A percentile compares a stretch with the other conserved stretches of the same genome.
Conservation (phyloP, 2,888 invertebrate genomes). For the Leptogaster cylindrica region DNA sequence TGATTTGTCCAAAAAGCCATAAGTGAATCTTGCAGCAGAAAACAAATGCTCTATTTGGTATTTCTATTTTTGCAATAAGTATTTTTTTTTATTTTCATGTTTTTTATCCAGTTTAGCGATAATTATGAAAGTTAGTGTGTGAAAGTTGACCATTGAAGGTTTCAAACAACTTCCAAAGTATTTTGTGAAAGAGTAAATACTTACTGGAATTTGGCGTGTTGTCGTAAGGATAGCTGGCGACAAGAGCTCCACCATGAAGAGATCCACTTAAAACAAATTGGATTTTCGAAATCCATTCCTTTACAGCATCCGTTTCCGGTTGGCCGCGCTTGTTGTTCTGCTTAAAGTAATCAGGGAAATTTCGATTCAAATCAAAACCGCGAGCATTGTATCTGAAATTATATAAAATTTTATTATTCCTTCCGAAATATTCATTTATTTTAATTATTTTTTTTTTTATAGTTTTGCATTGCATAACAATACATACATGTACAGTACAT, state of each 20-base stretch:
- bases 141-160: conserved; percentile 10
- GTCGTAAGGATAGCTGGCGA: conserved; percentile 76
- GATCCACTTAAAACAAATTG: conserved; percentile 95
- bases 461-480: neutral
- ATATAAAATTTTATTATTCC: neutral
- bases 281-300: conserved; percentile 91
- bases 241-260: conserved; percentile 85
- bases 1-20: no score
- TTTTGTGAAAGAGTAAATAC: conserved; percentile 56
- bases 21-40: no score
- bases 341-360: conserved; percentile 95
- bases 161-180: no score
- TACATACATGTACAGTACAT: neutral
- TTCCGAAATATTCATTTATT: neutral
- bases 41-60: no score
- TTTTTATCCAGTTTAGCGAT: no score
- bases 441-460: neutral
- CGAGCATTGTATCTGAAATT: conserved; percentile 78
- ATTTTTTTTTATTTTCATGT: no score
- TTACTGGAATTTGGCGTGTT: conserved; percentile 93
- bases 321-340: conserved; percentile 85
- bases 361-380: conserved; percentile 90
- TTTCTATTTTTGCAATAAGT: no score
- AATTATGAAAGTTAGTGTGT: neutral
- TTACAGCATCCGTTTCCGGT: conserved; percentile 94